A percentile compares a stretch with the other conserved stretches of the same genome.
These are phyloP conservation scores for Chitala chitala DNA, from an alignment of 2,113 vertebrate species.

Conservation along the genomic window DNA sequence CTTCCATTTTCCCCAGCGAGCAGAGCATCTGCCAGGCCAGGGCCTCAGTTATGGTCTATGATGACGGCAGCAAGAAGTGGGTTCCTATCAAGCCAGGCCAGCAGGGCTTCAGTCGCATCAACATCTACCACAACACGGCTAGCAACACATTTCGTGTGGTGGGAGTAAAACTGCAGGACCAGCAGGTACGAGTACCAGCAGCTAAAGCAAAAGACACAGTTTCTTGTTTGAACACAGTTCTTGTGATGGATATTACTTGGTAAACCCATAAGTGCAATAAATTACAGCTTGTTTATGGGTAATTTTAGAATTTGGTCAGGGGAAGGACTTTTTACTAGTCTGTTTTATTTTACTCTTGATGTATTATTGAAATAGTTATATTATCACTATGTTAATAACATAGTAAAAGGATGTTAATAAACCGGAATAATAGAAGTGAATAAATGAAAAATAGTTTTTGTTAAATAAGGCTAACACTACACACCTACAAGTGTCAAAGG, in stretches of 20 bases:
- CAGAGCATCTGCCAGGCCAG: constrained; percentile 99
- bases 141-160: constrained; percentile 96
- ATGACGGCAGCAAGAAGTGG: constrained; percentile 99
- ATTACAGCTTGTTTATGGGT: too few relatives aligned
- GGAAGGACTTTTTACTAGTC: too few relatives aligned
- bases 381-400: too few relatives aligned
- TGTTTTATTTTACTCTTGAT: too few relatives aligned
- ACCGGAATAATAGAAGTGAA: neutral
- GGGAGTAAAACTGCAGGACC: constrained; percentile 97
- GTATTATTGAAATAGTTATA: too few relatives aligned
- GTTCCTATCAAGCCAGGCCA: constrained; percentile 96
- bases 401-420: too few relatives aligned
- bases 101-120: constrained; percentile 98
- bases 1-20: constrained; percentile 65
- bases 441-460: too few relatives aligned
- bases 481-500: too few relatives aligned
- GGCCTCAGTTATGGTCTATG: constrained; percentile 98
- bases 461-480: too few relatives aligned
- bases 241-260: neutral
- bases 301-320: too few relatives aligned
- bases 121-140: constrained; percentile 98
- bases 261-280: neutral
- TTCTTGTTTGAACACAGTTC: neutral
- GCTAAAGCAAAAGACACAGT: neutral
- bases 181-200: neutral